phyloP scores from a whole-genome alignment of 2,113 vertebrate genomes.

The Ptyas mucosa region DNA sequence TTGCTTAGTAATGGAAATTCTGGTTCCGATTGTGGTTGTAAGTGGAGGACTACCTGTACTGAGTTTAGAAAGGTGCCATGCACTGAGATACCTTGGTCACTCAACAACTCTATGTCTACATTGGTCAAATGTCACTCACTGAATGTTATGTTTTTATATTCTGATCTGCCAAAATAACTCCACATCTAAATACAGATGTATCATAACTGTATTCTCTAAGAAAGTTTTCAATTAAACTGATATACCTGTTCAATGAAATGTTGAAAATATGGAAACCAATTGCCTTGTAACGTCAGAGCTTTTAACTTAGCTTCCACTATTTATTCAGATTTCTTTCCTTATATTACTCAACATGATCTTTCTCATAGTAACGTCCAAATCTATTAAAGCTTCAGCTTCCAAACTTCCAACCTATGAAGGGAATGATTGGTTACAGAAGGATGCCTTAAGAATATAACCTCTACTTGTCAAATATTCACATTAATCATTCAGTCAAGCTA shows the following conservation, averaged over 20 bases:
- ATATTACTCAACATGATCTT: neutral
- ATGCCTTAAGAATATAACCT: neutral
- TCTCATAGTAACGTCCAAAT: neutral
- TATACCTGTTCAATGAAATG: neutral
- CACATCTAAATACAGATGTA: neutral
- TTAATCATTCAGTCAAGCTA: neutral
- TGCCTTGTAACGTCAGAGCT: neutral
- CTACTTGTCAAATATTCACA: neutral
- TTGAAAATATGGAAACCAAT: neutral
- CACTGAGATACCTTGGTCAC: no score
- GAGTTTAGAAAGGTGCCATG: neutral
- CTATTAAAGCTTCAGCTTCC: neutral
- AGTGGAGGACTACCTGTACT: neutral
- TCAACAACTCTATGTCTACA: neutral
- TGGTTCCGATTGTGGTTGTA: no score
- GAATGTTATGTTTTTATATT: neutral
- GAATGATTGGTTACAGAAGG: neutral
- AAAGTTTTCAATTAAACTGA: neutral
- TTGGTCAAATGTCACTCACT: neutral
- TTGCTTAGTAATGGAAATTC: neutral
- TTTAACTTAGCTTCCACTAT: neutral
- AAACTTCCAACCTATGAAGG: neutral
- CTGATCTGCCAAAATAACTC: neutral
- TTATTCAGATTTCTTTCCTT: neutral
- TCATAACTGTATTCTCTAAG: neutral